Evolutionary conservation across 2,888 invertebrate species (phyloP), one percentile per base, ranked within the genome.

Genomic region (Lepidochrysops patricia): DNA sequence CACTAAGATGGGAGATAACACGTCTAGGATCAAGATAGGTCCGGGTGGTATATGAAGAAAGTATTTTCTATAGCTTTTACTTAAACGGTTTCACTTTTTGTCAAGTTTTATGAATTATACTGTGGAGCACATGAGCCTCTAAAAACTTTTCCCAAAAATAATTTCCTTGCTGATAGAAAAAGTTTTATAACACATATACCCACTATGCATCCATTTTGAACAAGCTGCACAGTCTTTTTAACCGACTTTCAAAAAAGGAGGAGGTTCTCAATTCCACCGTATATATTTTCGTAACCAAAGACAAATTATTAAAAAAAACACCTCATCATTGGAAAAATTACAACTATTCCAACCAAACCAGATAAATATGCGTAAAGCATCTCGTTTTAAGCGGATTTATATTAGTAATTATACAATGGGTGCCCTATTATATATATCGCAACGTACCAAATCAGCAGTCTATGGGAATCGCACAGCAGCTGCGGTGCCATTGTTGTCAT

Each of bases 391-490:
- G 43, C 12, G 43, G 43, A 43, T 43, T 19, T 19, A 35, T 35
- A 35, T 19, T 43, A 43, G 9, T 19, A 7, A 19, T 9, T 9
- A 23, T 19, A 43, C 43, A 43, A 43, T 43, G 43, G 12, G 9
- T 23, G 43, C 19, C 43, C 43, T 43, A 43, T n/a, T n/a, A n/a
- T n/a, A n/a, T n/a, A n/a, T 43, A 43, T 43, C 43, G 37, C 37
- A 37, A 37, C 9, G 15, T 7, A 37, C 6, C 37, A 15, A 29
- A 29, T 29, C 37, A 15, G 23, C 43, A 43, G 23, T 43, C 43
- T 43, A 43, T 43, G 43, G 43, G 43, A 43, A 43, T 43, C 43
- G 43, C 43, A 19, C 43, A 19, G 19, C 43, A 43, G 43, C 43
- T 43, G 43, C 43, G 43, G 19, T 15, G 13, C 23, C 43, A 43